phyloP scores from a whole-genome alignment of 2,888 invertebrate species.

The Drosophila paracracens region DNA sequence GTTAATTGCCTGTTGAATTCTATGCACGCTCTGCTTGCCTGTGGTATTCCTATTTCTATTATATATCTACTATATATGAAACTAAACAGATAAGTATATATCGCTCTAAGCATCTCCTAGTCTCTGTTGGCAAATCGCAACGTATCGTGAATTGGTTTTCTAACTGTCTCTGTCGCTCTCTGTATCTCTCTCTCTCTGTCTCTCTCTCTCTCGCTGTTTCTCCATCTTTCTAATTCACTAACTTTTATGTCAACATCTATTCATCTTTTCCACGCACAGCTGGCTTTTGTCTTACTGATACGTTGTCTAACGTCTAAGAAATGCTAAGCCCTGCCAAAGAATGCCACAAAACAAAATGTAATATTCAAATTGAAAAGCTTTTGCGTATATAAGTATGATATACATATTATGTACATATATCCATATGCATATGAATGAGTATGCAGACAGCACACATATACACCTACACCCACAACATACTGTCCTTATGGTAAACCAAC shows the following conservation, averaged over 20 bases:
- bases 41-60: slow-evolving; percentile 27
- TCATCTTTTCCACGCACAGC: slow-evolving; percentile 76
- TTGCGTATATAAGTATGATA: slow-evolving; percentile 56
- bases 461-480: slow-evolving; percentile 9
- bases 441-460: slow-evolving; percentile 28
- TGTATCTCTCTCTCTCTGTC: slow-evolving; percentile 1
- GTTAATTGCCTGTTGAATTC: slow-evolving; percentile 46
- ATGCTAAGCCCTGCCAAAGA: slow-evolving; percentile 72
- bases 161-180: slow-evolving; percentile 10
- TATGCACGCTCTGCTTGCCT: slow-evolving; percentile 61
- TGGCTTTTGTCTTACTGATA: slow-evolving; percentile 81
- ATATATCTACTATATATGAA: neutral
- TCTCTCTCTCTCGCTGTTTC: slow-evolving; percentile 6
- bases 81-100: neutral
- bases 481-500: slow-evolving; percentile 39
- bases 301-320: slow-evolving; percentile 80
- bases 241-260: slow-evolving; percentile 45
- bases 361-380: slow-evolving; percentile 76
- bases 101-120: slow-evolving; percentile 6
- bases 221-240: slow-evolving; percentile 25
- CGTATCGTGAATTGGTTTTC: slow-evolving; percentile 22
- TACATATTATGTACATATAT: slow-evolving; percentile 40
- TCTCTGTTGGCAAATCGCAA: slow-evolving; percentile 22
- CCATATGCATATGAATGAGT: slow-evolving; percentile 55
- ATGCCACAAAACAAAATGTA: slow-evolving; percentile 65